Conservation (phyloP, 2,113 vertebrate genomes). For the Geococcyx californianus region DNA sequence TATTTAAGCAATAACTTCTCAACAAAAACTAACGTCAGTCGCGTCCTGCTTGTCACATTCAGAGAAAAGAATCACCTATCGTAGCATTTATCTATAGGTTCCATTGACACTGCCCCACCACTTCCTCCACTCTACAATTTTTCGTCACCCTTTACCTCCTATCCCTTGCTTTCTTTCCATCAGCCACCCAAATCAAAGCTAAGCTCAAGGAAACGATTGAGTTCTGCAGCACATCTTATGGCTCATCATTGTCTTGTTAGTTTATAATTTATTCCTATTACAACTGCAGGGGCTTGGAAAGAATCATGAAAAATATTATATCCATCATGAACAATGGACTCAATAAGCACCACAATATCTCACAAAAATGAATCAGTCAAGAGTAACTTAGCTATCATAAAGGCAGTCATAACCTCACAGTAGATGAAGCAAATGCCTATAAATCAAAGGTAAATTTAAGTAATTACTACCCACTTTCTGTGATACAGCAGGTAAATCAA, state of each 20-base stretch:
- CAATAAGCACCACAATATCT: not conserved
- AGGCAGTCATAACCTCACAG: not conserved
- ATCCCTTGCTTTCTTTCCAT: not conserved
- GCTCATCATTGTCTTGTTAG: not conserved
- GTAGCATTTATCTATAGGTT: not conserved
- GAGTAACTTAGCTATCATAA: not conserved
- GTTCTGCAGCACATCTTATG: not conserved
- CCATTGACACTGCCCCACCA: not conserved
- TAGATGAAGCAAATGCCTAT: not conserved
- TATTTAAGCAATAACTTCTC: not conserved
- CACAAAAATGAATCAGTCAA: not conserved
- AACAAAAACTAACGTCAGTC: not conserved
- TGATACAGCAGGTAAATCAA: slow-evolving; percentile 1
- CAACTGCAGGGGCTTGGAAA: not conserved
- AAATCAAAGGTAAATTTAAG: slow-evolving; percentile 25
- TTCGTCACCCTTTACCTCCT: not conserved
- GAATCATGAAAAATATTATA: not conserved
- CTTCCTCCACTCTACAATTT: fast-evolving
- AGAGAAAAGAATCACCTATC: not conserved
- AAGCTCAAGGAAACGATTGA: not conserved
- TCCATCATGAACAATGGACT: not conserved
- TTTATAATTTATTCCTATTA: not conserved
- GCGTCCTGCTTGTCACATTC: not conserved
- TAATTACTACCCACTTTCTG: not conserved
- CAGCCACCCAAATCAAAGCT: not conserved